phyloP scores from a whole-genome alignment of 2,797 vertebrate species.

The Macropus fuliginosus region DNA sequence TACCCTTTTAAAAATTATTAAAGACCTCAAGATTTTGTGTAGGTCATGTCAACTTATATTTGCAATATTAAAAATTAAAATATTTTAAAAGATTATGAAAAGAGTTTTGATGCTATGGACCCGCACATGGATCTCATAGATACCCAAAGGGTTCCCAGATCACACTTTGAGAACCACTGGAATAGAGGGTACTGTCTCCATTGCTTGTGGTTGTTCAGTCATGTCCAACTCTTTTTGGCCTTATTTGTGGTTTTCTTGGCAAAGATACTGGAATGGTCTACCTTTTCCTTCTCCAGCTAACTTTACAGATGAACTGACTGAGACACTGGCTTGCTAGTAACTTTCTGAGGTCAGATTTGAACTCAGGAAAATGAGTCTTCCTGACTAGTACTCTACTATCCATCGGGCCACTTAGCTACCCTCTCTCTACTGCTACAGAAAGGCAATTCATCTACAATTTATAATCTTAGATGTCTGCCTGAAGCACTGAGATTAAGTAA shows the following conservation, averaged over 20 bases:
- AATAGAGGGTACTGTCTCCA: background rate
- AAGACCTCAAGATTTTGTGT: background rate
- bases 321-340: too few species aligned
- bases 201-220: background rate
- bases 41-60: background rate
- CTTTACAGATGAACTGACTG: background rate
- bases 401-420: background rate
- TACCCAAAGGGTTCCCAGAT: background rate
- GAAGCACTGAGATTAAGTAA: background rate
- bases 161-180: background rate
- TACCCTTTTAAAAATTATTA: background rate
- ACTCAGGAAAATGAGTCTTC: too few species aligned
- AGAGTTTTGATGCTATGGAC: background rate
- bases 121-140: background rate
- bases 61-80: background rate
- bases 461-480: background rate
- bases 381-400: too few species aligned
- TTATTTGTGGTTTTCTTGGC: background rate
- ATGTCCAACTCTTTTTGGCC: background rate
- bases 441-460: background rate
- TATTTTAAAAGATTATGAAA: background rate
- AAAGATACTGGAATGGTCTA: background rate
- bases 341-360: too few species aligned
- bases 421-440: background rate
- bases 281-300: background rate